phyloP scores from a whole-genome alignment of 92 coral and sea anemone species.

The Bergia sp. region DNA sequence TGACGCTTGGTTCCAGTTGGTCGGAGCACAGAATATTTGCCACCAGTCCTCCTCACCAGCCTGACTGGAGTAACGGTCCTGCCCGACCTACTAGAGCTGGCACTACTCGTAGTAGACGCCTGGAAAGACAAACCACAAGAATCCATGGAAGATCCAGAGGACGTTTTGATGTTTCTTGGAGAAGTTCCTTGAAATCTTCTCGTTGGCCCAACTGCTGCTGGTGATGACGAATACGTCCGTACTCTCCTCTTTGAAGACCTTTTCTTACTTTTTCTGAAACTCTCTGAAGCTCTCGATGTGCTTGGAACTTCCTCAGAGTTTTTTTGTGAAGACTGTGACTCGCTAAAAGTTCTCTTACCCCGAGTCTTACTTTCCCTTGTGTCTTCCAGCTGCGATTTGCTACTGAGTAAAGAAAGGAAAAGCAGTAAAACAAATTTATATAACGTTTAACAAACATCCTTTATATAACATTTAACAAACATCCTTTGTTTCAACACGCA shows the following conservation, averaged over 20 bases:
- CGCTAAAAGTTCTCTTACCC: too few species aligned
- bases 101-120: conserved; percentile 27
- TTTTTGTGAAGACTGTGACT: neutral
- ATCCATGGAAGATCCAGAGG: neutral
- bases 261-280: neutral
- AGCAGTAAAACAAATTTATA: too few species aligned
- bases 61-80: conserved; percentile 52
- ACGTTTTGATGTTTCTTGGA: neutral
- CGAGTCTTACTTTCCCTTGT: neutral
- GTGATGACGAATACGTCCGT: neutral
- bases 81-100: conserved; percentile 28
- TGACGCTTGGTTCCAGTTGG: conserved; percentile 47
- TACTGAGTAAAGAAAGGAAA: neutral
- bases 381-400: neutral
- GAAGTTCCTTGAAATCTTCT: neutral
- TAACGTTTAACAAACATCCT: neutral
- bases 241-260: neutral
- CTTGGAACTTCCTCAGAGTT: neutral
- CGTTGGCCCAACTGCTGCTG: neutral
- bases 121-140: conserved; percentile 9
- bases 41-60: conserved; percentile 40
- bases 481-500: neutral
- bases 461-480: neutral
- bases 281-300: neutral
- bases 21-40: conserved; percentile 52